Evolutionary conservation across 2,888 invertebrate genomes (phyloP), one percentile per base, ranked within the genome.

Genomic region (Mycogona germanica): DNA sequence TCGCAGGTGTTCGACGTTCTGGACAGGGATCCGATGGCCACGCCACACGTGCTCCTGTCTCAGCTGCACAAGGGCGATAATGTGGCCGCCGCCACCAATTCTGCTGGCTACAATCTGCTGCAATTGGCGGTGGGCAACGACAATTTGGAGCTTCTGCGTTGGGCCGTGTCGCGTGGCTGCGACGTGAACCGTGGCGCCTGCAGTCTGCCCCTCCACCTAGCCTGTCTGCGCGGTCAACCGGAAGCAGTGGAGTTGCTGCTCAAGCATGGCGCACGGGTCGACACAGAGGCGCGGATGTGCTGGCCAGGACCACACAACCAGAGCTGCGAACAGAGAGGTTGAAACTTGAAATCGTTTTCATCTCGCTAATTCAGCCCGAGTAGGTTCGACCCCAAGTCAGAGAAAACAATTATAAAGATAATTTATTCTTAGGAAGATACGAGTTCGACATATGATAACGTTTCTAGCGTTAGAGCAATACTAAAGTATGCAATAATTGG

Each of bases 91-190:
- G 57, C 48, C 29, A 26, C 32, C 41, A 56, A 47, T 37, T 38
- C 25, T 41, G 41, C 64, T 78, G 83, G 58, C 75, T 71, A 81
- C 66, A 84, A 84, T 66, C 70, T 84, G 46, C 71, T 84, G 42
- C 85, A 85, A 68, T 79, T 80, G 62, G 81, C 81, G 63, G 80
- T 84, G 12, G 80, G 82, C 44, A 74, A 80, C 53, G 80, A 81
- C 68, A 79, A 81, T 65, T 75, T 81, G 37, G 81, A 82, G 61
- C 72, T 83, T 64, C 80, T 82, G 6, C 72, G 78, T 59, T 81
- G 81, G 79, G 71, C 81, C 46, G 65, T 81, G 55, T 75, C 78
- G 58, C 70, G 79, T 42, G 80, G 80, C 66, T 63, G 70, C 30
- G 81, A 82, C 65, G 76, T 80, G 2, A 81, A 82, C 67, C 71